Evolutionary conservation across 2,888 invertebrate species (phyloP), one percentile per base, ranked within the genome.

Genomic region (Tortrix viridana): DNA sequence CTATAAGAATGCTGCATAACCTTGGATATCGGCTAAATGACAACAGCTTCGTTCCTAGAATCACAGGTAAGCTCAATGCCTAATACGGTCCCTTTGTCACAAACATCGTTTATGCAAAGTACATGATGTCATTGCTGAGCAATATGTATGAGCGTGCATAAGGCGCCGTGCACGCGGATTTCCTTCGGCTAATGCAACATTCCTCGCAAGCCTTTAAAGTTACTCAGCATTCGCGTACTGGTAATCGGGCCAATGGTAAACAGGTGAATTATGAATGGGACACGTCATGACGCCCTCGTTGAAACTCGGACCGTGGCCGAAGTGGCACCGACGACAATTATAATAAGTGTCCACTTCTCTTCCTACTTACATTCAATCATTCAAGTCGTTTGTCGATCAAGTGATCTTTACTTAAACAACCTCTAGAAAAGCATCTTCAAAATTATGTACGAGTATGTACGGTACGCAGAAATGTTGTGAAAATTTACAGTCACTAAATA

Each of bases 101-200:
- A 79, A 76, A 74, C 77, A 82, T 81, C 77, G 78, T 68, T 70
- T 76, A 82, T 84, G 81, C 78, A 81, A 84, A 86, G 76, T 58
- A 58, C 74, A 84, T 87, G 89, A 88, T 85, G 82, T 88, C 88
- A 89, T 79, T 76, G 70, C 71, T 74, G 73, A 77, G 73, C 72
- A 75, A 74, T 73, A 80, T 77, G 77, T 81, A 82, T 80, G 81
- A 80, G 82, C 77, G 72, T 75, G 78, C 73, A 76, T 74, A 78
- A 81, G 82, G 74, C 71, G 74, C 73, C 73, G 84, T 87, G 84
- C 86, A 83, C 80, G 86, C 92, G 89, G 89, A 91, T 90, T 89
- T 90, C 91, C 89, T 89, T 84, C 86, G 84, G 76, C 80, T 76
- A 79, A 81, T 86, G 87, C 87, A 85, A 75, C 86, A 91, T 91